Evolutionary conservation across 2,888 invertebrate species (phyloP).

Genomic region (Metellina segmentata): DNA sequence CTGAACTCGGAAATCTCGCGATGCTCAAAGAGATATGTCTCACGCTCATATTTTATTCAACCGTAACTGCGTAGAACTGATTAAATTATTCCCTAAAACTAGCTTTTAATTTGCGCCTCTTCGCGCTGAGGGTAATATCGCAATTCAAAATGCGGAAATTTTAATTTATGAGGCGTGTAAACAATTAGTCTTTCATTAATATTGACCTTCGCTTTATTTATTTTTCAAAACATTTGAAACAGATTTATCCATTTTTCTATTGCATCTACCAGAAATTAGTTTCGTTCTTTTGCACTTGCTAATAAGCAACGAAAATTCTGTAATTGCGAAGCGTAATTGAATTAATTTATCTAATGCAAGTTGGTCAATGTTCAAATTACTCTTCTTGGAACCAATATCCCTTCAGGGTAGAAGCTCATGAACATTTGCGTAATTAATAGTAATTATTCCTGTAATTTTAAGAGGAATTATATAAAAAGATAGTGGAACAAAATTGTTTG

Average conservation of each 20-base stretch:
- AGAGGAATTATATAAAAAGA: no score
- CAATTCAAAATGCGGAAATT: conserved; percentile 13
- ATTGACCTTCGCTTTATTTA: not conserved
- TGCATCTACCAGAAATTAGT: not conserved
- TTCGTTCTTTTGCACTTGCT: not conserved
- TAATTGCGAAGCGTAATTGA: not conserved
- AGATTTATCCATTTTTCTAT: not conserved
- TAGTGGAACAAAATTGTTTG: no score
- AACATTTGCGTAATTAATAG: no score
- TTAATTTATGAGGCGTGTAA: conserved; percentile 40
- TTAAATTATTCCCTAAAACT: conserved; percentile 5
- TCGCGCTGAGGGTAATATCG: not conserved
- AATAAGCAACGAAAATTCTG: not conserved
- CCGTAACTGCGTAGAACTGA: not conserved
- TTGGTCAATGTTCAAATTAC: not conserved
- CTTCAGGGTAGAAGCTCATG: no score
- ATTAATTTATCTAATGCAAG: no score
- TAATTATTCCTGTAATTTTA: no score
- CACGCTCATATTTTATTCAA: not conserved
- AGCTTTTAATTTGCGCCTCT: conserved; percentile 18
- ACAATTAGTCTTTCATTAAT: conserved; percentile 31
- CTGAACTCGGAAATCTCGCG: not conserved
- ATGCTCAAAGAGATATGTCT: not conserved
- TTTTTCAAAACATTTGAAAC: not conserved
- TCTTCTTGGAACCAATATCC: no score